Evolutionary conservation across 2,888 invertebrate genomes (phyloP).

Genomic region (Malthinus flaveolus): DNA sequence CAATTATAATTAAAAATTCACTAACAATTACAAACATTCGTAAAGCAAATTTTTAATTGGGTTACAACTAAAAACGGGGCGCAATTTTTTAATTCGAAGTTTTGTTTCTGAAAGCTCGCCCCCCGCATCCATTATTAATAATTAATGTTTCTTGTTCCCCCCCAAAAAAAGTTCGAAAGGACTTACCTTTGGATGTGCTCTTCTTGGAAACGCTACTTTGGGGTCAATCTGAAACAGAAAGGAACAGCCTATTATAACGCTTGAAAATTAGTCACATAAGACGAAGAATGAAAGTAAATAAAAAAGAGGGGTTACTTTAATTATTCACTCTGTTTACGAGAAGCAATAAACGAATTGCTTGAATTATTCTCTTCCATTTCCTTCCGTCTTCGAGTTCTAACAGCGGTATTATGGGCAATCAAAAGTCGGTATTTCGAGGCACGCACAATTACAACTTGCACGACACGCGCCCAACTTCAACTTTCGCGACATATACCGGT

Average conservation of each 20-base stretch:
- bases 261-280: conserved; percentile 34
- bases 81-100: too few species aligned
- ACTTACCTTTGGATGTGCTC: conserved; percentile 98
- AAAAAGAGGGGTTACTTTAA: conserved; percentile 39
- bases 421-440: conserved; percentile 42
- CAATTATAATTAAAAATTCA: background rate
- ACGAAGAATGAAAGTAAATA: conserved; percentile 39
- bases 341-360: conserved; percentile 46
- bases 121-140: background rate
- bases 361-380: conserved; percentile 45
- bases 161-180: background rate
- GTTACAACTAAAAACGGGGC: too few species aligned
- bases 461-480: conserved; percentile 35
- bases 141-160: background rate
- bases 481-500: conserved; percentile 24
- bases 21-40: too few species aligned
- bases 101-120: too few species aligned
- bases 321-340: conserved; percentile 46
- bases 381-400: conserved; percentile 42
- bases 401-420: conserved; percentile 46
- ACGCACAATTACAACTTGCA: conserved; percentile 36
- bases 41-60: too few species aligned
- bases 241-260: conserved; percentile 38
- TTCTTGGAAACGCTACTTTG: conserved; percentile 99
- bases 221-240: conserved; percentile 92